Conservation (phyloP, 2,888 invertebrate genomes). For the Polymixis flavicincta region DNA sequence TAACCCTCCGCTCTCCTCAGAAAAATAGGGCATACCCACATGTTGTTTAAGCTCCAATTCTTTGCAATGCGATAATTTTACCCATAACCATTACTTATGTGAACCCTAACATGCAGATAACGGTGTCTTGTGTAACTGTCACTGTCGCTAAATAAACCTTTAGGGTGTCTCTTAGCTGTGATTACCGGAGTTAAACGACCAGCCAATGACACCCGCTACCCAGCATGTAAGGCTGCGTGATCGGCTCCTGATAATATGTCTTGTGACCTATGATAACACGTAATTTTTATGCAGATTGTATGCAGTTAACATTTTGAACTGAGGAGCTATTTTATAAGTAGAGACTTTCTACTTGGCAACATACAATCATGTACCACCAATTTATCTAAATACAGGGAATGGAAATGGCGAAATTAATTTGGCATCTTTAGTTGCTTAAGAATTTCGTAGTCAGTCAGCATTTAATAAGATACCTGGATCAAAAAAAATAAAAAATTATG, state of each 20-base stretch:
- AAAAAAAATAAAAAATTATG: neutral
- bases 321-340: slow-evolving; percentile 7
- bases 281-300: slow-evolving; percentile 53
- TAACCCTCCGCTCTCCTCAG: neutral
- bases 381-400: slow-evolving; percentile 8
- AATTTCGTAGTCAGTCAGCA: neutral
- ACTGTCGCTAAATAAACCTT: slow-evolving; percentile 2
- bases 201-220: slow-evolving; percentile 37
- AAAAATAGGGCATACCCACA: neutral
- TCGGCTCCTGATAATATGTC: slow-evolving; percentile 35
- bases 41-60: neutral
- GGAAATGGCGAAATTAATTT: neutral
- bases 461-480: neutral
- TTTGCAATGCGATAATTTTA: neutral
- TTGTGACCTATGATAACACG: slow-evolving; percentile 44
- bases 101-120: slow-evolving; percentile 1
- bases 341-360: slow-evolving; percentile 37
- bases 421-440: neutral
- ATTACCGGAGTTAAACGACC: slow-evolving; percentile 41
- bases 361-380: slow-evolving; percentile 6
- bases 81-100: neutral
- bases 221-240: slow-evolving; percentile 54
- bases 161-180: slow-evolving; percentile 10
- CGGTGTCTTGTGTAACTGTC: slow-evolving; percentile 15
- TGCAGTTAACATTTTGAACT: slow-evolving; percentile 34